A percentile compares a stretch with the other conserved stretches of the same genome.
phyloP scores from a whole-genome alignment of 2,797 vertebrate species.

The Natrix natrix region DNA sequence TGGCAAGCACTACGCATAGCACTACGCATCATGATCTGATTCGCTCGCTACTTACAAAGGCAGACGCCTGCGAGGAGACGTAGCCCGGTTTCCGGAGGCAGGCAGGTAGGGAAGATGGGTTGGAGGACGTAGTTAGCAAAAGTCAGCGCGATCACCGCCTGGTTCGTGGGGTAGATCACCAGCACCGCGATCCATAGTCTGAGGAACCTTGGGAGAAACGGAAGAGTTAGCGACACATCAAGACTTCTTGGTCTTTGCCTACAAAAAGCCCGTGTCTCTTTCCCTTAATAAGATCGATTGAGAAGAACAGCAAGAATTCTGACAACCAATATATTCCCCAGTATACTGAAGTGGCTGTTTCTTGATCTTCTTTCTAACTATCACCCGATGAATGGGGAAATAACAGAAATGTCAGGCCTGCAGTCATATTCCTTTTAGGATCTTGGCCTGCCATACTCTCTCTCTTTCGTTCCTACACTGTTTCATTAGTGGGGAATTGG shows the following conservation, averaged over 20 bases:
- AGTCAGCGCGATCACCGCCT: conserved; percentile 84
- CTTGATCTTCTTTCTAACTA: neutral
- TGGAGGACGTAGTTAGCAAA: conserved; percentile 84
- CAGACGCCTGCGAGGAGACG: conserved; percentile 79
- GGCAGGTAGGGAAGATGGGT: conserved; percentile 80
- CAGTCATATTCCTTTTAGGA: no score
- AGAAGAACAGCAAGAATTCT: neutral
- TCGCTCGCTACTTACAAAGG: conserved; percentile 76
- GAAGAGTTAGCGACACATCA: neutral
- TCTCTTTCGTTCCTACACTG: no score
- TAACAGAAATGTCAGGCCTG: neutral
- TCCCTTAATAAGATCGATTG: neutral
- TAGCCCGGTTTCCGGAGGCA: conserved; percentile 74
- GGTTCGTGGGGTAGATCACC: conserved; percentile 85
- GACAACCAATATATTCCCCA: neutral
- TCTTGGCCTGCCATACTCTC: no score
- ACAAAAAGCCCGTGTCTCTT: neutral
- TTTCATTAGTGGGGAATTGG: no score
- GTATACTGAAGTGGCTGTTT: neutral
- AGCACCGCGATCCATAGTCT: conserved; percentile 84
- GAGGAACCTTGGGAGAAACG: conserved; percentile 78
- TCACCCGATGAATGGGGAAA: neutral
- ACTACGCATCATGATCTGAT: fast-evolving
- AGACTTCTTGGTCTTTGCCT: neutral
- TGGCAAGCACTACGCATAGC: neutral